phyloP scores from a whole-genome alignment of 2,888 invertebrate genomes.

The Peribatodes rhomboidaria region DNA sequence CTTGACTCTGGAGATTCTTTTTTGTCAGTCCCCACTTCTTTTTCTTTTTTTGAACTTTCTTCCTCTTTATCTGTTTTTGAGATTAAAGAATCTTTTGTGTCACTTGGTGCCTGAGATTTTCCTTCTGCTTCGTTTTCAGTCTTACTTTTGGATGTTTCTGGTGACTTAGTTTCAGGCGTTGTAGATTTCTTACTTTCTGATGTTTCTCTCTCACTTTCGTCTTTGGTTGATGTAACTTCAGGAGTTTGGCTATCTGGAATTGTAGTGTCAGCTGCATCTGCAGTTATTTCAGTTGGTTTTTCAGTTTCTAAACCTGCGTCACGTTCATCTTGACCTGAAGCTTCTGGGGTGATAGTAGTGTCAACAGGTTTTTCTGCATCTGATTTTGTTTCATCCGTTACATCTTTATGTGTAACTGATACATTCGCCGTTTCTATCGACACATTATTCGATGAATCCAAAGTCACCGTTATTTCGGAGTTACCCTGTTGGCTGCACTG shows the following conservation, averaged over 20 bases:
- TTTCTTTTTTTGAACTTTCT: constrained; percentile 13
- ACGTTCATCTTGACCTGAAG: constrained; percentile 27
- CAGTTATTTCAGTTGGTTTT: constrained; percentile 31
- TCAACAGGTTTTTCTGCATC: constrained; percentile 49
- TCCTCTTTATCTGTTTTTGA: constrained; percentile 32
- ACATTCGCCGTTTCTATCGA: constrained; percentile 78
- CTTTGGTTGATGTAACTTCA: constrained; percentile 20
- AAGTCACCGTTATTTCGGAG: constrained; percentile 77
- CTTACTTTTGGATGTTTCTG: constrained; percentile 22
- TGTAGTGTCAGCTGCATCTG: constrained; percentile 17
- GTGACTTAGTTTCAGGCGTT: constrained; percentile 11
- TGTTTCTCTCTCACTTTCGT: constrained; percentile 26
- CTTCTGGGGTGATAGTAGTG: constrained; percentile 25
- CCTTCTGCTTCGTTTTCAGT: constrained; percentile 37
- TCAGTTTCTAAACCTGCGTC: constrained; percentile 34
- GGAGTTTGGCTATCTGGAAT: constrained; percentile 14
- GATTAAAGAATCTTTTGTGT: constrained; percentile 36
- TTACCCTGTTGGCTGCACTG: constrained; percentile 76
- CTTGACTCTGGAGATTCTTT: constrained; percentile 46
- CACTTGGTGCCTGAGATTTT: constrained; percentile 38
- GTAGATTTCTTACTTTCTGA: constrained; percentile 19
- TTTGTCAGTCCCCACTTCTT: constrained; percentile 40
- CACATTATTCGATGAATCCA: constrained; percentile 80
- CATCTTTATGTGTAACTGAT: constrained; percentile 70
- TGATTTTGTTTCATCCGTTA: constrained; percentile 58